Evolutionary conservation across 1,140 invertebrate species (phyloP), one percentile per base, ranked within the genome.

Genomic region (Drosophila lini): DNA sequence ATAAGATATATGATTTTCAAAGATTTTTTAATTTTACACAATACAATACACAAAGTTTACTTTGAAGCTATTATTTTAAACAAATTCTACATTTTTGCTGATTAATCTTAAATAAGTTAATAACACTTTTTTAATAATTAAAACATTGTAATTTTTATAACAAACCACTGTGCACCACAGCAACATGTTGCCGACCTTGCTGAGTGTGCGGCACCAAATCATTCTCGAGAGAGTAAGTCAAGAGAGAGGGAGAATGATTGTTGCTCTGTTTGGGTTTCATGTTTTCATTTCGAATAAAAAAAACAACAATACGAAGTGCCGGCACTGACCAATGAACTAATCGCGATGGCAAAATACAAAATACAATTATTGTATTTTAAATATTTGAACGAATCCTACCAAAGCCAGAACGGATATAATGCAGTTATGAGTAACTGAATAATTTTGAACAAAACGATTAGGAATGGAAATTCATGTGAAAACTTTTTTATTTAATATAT

Each of bases 131-230:
- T 0, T 5, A 28, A 28, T 28, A 28, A 6, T 28, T 28, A 5
- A 28, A 28, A 28, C 6, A 28, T 28, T 6, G 25, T 5, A 6
- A 0, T 28, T 28, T 6, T 28, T 5, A 28, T 5, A 6, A 28
- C 5, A 28, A 16, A 2, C 28, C 47, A 50, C 28, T 50, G 47
- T 50, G 9, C 25, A 13, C 0, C 16, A 19, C 50, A 42, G 48
- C 69, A 62, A 80, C 64, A 86, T 83, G 83, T 88, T 88, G 83
- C 83, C 83, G 83, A 86, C 83, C 83, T 86, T 86, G 84, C 60
- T 57, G 32, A 41, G 16, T 40, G 22, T 50, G 50, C 40, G 55
- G 34, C 48, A 52, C 40, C 48, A 42, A 65, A 76, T 16, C 16
- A 19, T 71, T 61, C 42, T 63, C 9, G 16, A 47, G 55, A 61